Percentiles rank a stretch among this genome's conserved stretches.
These are phyloP conservation scores for Augochlora pura DNA, from an alignment of 1,140 invertebrate species.

Conservation along the genomic window DNA sequence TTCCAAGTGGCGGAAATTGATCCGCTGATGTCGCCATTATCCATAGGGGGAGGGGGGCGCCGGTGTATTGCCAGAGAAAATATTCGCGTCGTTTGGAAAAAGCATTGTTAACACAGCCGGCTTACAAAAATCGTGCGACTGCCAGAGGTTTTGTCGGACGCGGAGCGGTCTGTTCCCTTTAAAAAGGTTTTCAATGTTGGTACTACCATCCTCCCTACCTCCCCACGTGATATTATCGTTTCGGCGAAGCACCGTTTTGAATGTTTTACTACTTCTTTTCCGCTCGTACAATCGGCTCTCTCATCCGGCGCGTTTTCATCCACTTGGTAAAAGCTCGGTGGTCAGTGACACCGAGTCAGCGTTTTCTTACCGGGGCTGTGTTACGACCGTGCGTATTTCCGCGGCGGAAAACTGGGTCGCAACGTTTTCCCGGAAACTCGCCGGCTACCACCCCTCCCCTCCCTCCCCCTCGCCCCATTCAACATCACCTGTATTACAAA, in stretches of 20 bases:
- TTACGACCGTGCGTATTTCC: not conserved
- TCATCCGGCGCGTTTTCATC: not conserved
- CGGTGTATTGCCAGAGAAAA: no score
- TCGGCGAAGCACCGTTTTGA: not conserved
- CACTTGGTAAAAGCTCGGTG: conserved; percentile 5
- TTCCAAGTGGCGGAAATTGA: no score
- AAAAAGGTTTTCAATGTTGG: not conserved
- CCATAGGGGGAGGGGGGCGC: no score
- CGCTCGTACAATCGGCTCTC: not conserved
- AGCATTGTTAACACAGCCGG: no score
- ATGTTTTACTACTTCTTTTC: conserved; percentile 6
- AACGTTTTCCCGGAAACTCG: not conserved
- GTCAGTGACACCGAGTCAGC: conserved; percentile 5
- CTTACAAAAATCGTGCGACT: no score
- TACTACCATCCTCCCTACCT: not conserved
- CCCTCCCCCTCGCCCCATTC: no score
- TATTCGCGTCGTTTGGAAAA: no score
- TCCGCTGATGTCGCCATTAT: no score
- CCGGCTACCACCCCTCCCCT: no score
- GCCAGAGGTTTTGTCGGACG: not conserved
- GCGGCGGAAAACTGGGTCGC: not conserved
- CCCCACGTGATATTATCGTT: not conserved
- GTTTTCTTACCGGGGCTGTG: not conserved
- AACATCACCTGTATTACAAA: not conserved
- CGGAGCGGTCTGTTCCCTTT: not conserved